Percentiles rank a stretch among this genome's conserved stretches.
These are phyloP conservation scores for Rhamnusium bicolor DNA, from an alignment of 2,888 invertebrate genomes.

Conservation along the genomic window DNA sequence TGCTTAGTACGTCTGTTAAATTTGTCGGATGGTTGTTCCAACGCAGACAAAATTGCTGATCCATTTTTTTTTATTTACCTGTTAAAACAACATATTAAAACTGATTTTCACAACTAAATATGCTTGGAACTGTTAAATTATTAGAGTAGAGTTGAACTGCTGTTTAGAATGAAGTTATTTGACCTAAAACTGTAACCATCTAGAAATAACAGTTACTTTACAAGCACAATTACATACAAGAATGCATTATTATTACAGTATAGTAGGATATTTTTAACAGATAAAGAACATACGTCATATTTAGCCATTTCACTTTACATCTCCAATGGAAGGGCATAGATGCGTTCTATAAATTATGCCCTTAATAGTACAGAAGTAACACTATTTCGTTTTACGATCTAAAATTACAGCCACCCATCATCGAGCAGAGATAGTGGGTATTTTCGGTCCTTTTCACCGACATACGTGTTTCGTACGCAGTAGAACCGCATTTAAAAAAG, in stretches of 20 bases:
- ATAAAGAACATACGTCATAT: conserved; percentile 51
- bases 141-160: conserved; percentile 47
- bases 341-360: conserved; percentile 52
- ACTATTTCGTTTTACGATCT: conserved; percentile 18
- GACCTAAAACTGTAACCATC: conserved; percentile 71
- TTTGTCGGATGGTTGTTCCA: conserved; percentile 96
- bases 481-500: background rate
- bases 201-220: conserved; percentile 70
- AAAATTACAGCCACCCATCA: conserved; percentile 15
- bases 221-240: conserved; percentile 63
- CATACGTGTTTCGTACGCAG: background rate
- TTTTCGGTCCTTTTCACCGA: background rate
- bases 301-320: conserved; percentile 40
- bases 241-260: conserved; percentile 58
- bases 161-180: conserved; percentile 70
- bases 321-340: conserved; percentile 42
- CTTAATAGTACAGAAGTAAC: conserved; percentile 61
- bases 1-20: conserved; percentile 91
- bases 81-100: conserved; percentile 45
- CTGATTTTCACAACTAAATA: conserved; percentile 34
- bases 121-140: conserved; percentile 15
- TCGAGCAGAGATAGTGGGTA: background rate
- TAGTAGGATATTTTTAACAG: conserved; percentile 46
- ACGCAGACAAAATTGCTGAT: conserved; percentile 94
- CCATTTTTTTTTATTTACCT: conserved; percentile 60